Evolutionary conservation across 2,888 invertebrate genomes (phyloP).

Genomic region (Trichogramma dendrolimi): DNA sequence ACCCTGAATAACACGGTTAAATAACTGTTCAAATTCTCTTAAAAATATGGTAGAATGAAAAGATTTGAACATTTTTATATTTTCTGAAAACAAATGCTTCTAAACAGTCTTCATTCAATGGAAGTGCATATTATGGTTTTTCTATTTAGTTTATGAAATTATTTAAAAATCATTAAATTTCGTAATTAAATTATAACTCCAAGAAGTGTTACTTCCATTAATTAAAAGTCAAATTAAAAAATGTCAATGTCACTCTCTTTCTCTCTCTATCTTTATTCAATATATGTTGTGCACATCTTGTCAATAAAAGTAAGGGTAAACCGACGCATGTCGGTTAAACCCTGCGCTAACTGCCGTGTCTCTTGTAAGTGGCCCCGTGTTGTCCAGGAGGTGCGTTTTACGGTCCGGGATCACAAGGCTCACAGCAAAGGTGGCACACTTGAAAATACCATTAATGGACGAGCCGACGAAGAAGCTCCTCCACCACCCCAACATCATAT

Average conservation of each 20-base stretch:
- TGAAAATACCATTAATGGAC: constrained; percentile 86
- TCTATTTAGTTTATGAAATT: no score
- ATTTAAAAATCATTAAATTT: no score
- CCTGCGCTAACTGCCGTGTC: constrained; percentile 51
- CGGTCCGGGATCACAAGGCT: constrained; percentile 90
- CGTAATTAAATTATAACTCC: constrained; percentile 1
- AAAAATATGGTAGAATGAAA: no score
- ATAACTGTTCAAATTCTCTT: no score
- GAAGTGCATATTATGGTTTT: no score
- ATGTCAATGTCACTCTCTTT: constrained; percentile 4
- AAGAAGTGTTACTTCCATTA: constrained; percentile 4
- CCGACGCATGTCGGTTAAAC: constrained; percentile 40
- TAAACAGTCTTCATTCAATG: no score
- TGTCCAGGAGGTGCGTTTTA: constrained; percentile 90
- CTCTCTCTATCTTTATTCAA: constrained; percentile 18
- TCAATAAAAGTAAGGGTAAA: constrained; percentile 42
- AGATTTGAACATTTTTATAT: no score
- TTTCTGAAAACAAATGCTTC: no score
- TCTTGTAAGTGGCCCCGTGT: constrained; percentile 56
- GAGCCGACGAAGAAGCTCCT: constrained; percentile 62
- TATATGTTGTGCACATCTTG: constrained; percentile 41
- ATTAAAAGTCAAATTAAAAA: background rate
- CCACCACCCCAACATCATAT: constrained; percentile 72
- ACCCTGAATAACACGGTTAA: no score
- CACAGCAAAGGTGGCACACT: constrained; percentile 88